Evolutionary conservation across 1,140 invertebrate species (phyloP).

Genomic region (Caenorhabditis briggsae): DNA sequence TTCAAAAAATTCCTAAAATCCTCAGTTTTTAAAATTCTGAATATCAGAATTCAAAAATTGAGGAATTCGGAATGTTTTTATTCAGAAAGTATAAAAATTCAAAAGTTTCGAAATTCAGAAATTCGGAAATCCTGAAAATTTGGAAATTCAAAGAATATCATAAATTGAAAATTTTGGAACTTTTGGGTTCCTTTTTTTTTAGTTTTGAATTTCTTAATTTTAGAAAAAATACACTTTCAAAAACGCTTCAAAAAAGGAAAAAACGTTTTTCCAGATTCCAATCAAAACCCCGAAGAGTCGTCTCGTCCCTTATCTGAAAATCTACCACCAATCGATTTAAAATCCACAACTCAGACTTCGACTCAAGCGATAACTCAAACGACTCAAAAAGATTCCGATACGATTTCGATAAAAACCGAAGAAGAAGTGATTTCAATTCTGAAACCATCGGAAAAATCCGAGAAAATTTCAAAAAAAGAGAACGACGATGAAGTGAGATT

Average conservation of each 20-base stretch:
- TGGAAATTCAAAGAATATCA: no score
- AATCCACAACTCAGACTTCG: neutral
- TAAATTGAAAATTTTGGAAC: no score
- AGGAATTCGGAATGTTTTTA: no score
- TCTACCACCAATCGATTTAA: constrained; percentile 19
- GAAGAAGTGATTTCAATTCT: constrained; percentile 45
- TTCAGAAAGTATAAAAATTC: no score
- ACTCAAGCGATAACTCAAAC: no score
- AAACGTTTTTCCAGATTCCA: neutral
- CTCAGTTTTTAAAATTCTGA: no score
- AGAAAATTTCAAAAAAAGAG: neutral
- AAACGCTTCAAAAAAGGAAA: neutral
- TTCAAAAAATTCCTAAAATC: no score
- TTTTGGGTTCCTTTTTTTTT: no score
- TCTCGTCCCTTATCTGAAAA: neutral
- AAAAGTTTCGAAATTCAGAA: no score
- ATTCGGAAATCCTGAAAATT: no score
- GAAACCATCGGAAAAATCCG: constrained; percentile 29
- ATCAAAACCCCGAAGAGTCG: neutral
- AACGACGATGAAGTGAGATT: constrained; percentile 33
- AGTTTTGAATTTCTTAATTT: no score
- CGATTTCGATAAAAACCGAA: constrained; percentile 30
- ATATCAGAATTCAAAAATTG: no score
- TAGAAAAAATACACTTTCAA: neutral
- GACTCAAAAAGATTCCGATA: constrained; percentile 22